Conservation (phyloP, 1,140 invertebrate species). For the Medauroidea extradentata region DNA sequence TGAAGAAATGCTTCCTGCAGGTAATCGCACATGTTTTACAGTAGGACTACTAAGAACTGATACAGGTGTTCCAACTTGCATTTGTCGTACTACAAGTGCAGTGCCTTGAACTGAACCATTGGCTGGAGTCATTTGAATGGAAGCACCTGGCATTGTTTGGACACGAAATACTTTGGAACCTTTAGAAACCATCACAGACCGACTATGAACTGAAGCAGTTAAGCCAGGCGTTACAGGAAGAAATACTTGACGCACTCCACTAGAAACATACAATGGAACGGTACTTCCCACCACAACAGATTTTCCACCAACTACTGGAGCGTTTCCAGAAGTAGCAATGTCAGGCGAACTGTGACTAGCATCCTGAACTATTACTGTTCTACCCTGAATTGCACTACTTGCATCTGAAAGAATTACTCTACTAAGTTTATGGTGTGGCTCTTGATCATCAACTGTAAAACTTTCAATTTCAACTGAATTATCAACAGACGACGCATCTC, state of each 20-base stretch:
- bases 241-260: conserved; percentile 28
- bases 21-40: conserved; percentile 29
- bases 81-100: conserved; percentile 26
- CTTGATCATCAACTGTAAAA: conserved; percentile 28
- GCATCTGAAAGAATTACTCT: background rate
- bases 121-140: conserved; percentile 22
- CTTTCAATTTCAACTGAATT: conserved; percentile 18
- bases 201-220: conserved; percentile 18
- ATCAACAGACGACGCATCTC: conserved; percentile 21
- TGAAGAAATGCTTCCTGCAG: conserved; percentile 20
- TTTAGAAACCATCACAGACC: conserved; percentile 28
- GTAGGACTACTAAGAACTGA: conserved; percentile 15
- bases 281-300: conserved; percentile 26
- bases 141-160: conserved; percentile 26
- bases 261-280: conserved; percentile 22
- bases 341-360: conserved; percentile 32
- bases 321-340: conserved; percentile 1
- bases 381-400: conserved; percentile 29
- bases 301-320: conserved; percentile 21
- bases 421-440: conserved; percentile 11
- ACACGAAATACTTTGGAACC: conserved; percentile 31
- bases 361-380: conserved; percentile 49
- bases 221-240: conserved; percentile 26
- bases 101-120: conserved; percentile 9
- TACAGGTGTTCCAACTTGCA: conserved; percentile 12